Conservation (phyloP, 2,888 invertebrate genomes). For the Cephus pulcher region DNA sequence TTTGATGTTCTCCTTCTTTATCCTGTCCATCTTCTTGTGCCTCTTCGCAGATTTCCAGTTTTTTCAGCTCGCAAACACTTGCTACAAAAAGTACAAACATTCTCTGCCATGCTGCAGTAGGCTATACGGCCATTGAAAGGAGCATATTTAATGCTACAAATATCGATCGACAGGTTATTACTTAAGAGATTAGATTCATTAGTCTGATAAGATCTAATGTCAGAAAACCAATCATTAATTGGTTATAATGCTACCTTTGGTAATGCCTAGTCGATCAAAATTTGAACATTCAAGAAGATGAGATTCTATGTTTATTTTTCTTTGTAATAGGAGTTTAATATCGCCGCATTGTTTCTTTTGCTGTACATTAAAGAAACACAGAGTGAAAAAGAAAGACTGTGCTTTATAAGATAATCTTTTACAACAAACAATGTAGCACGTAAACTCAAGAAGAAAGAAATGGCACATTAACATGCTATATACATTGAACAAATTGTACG, state of each 20-base stretch:
- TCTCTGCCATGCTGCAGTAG: slow-evolving; percentile 61
- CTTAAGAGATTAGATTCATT: background rate
- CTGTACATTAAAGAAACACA: background rate
- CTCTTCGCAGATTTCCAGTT: slow-evolving; percentile 59
- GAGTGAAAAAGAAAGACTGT: background rate
- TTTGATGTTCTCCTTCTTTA: slow-evolving; percentile 49
- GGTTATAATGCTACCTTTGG: background rate
- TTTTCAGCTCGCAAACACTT: slow-evolving; percentile 64
- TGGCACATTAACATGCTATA: slow-evolving; percentile 29
- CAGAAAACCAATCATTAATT: background rate
- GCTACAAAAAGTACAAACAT: slow-evolving; percentile 61
- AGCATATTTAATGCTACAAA: slow-evolving; percentile 9
- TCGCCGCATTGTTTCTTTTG: background rate
- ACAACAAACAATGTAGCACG: slow-evolving; percentile 11
- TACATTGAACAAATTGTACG: slow-evolving; percentile 10
- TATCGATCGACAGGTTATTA: background rate
- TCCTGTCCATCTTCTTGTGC: slow-evolving; percentile 50
- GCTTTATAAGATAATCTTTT: background rate
- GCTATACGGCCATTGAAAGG: background rate
- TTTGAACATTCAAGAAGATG: background rate
- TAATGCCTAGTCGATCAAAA: background rate
- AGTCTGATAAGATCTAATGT: background rate
- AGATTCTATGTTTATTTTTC: background rate
- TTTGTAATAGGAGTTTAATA: background rate
- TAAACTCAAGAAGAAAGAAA: slow-evolving; percentile 20